phyloP scores from a whole-genome alignment of 2,888 invertebrate species.

The Laspeyria flexula region DNA sequence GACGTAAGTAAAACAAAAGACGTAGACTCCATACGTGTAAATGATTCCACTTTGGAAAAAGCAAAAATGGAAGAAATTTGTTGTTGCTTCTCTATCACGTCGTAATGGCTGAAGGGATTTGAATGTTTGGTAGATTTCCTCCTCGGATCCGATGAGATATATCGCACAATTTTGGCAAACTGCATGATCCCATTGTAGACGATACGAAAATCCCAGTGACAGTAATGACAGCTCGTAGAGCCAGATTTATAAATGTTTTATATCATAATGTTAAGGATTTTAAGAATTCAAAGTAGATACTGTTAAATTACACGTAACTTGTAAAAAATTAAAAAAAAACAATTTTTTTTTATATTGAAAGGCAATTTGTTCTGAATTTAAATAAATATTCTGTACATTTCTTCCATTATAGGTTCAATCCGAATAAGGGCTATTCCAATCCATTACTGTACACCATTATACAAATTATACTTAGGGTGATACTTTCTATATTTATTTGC shows the following conservation, averaged over 20 bases:
- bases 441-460: constrained; percentile 15
- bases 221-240: not conserved
- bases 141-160: constrained; percentile 1
- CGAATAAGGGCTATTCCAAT: constrained; percentile 27
- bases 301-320: too few relatives aligned
- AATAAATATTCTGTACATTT: constrained; percentile 23
- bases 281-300: too few relatives aligned
- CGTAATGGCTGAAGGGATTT: constrained; percentile 2
- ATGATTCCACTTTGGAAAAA: not conserved
- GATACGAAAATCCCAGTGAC: not conserved
- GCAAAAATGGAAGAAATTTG: not conserved
- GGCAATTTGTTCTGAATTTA: constrained; percentile 17
- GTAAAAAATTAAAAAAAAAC: too few relatives aligned
- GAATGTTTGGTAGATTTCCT: constrained; percentile 3
- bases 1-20: not conserved
- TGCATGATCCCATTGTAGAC: not conserved
- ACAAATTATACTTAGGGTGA: constrained; percentile 17
- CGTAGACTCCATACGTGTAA: too few relatives aligned
- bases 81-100: constrained; percentile 9
- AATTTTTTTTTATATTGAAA: constrained; percentile 10
- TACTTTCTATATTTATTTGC: constrained; percentile 8
- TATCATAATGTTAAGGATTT: too few relatives aligned
- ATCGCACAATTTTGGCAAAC: not conserved
- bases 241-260: too few relatives aligned
- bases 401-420: constrained; percentile 20